These are phyloP conservation scores for Styela plicata DNA, from an alignment of 23 tunicate genomes.

Conservation along the genomic window DNA sequence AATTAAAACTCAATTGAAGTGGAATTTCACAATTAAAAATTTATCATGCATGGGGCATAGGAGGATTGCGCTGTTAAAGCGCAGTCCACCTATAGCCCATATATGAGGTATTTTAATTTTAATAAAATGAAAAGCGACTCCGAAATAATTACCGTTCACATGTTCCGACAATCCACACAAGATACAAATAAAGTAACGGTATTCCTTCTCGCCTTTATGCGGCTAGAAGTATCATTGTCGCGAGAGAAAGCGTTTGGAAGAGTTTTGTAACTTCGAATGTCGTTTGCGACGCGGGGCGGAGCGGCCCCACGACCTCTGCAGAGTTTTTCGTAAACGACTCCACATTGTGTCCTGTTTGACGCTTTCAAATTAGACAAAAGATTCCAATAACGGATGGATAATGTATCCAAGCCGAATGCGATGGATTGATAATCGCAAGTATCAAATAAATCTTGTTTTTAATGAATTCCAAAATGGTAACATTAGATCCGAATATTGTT, in stretches of 20 bases:
- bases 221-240: conserved; percentile 14
- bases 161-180: conserved; percentile 14
- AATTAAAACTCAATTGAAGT: no score
- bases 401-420: conserved; percentile 29
- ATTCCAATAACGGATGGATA: conserved; percentile 22
- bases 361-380: conserved; percentile 15
- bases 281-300: conserved; percentile 9
- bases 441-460: conserved; percentile 15
- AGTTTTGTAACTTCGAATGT: neutral
- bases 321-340: conserved; percentile 7
- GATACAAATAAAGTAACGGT: conserved; percentile 35
- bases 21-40: no score
- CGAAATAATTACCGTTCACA: conserved; percentile 16
- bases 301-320: neutral
- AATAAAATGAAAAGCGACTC: conserved; percentile 22
- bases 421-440: conserved; percentile 2
- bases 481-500: neutral
- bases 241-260: neutral
- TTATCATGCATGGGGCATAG: no score
- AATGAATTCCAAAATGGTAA: conserved; percentile 20
- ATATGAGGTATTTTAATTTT: no score
- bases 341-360: conserved; percentile 10
- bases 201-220: conserved; percentile 2
- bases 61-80: no score
- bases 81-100: no score